Conservation (phyloP, 1,140 invertebrate genomes). For the Drosophila nasuta region DNA sequence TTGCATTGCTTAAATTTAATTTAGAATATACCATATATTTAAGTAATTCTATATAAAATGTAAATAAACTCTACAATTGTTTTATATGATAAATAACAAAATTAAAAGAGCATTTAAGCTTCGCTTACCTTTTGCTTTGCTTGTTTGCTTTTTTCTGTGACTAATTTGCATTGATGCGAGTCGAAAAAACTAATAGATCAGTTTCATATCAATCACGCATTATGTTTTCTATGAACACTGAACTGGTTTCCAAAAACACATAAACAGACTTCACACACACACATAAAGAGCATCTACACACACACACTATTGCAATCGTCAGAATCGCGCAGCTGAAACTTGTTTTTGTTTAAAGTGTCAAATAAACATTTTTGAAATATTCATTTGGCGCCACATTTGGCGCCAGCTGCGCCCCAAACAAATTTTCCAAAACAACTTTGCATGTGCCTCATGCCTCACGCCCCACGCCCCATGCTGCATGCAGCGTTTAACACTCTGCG, state of each 20-base stretch:
- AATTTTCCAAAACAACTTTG: conserved; percentile 22
- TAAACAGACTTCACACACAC: conserved; percentile 20
- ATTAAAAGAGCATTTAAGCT: background rate
- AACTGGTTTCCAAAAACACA: conserved; percentile 61
- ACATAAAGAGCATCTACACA: background rate
- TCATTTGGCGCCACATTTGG: conserved; percentile 53
- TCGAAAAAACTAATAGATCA: conserved; percentile 71
- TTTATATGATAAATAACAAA: background rate
- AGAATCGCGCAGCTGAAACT: conserved; percentile 8
- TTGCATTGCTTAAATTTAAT: too few species aligned
- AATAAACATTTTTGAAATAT: conserved; percentile 67
- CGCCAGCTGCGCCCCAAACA: conserved; percentile 32
- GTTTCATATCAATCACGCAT: conserved; percentile 75
- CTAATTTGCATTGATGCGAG: conserved; percentile 66
- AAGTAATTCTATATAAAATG: too few species aligned
- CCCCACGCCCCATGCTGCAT: background rate
- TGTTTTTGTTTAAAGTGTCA: conserved; percentile 45
- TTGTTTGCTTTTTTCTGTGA: conserved; percentile 24
- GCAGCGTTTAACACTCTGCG: background rate
- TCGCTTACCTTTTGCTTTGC: background rate
- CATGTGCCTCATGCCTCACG: background rate
- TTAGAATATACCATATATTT: too few species aligned
- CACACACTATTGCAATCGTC: background rate
- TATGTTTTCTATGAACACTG: conserved; percentile 45
- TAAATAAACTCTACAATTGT: too few species aligned